These are phyloP conservation scores for Acleris literana DNA, from an alignment of 2,888 invertebrate species.

Conservation along the genomic window DNA sequence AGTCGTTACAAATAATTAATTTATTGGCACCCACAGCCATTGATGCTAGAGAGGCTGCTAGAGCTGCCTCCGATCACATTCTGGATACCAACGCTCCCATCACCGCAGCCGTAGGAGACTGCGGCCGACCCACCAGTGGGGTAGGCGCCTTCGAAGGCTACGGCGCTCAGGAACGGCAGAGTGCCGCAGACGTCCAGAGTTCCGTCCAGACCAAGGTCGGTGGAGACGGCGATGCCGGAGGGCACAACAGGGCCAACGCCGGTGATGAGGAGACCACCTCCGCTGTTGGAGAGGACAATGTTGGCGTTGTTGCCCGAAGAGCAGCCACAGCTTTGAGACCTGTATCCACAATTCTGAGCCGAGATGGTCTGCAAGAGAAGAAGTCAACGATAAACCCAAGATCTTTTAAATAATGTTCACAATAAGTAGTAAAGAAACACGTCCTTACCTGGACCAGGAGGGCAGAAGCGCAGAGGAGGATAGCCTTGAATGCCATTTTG, in stretches of 20 bases:
- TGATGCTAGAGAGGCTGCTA: neutral
- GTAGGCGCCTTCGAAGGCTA: slow-evolving; percentile 44
- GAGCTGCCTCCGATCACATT: neutral
- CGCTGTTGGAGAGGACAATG: slow-evolving; percentile 17
- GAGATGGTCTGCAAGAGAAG: neutral
- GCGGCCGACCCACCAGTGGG: slow-evolving; percentile 42
- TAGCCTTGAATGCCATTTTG: slow-evolving; percentile 10
- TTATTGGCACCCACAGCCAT: neutral
- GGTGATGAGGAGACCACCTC: slow-evolving; percentile 11
- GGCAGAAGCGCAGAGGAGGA: slow-evolving; percentile 31
- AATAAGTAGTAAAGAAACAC: too few relatives aligned
- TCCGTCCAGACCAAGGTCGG: slow-evolving; percentile 20
- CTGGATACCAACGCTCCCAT: slow-evolving; percentile 11
- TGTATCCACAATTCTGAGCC: neutral
- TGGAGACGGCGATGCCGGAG: slow-evolving; percentile 48
- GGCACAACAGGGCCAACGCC: slow-evolving; percentile 22
- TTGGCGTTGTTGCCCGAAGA: too few relatives aligned
- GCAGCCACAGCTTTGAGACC: neutral
- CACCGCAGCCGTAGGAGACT: slow-evolving; percentile 39
- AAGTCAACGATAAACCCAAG: too few relatives aligned
- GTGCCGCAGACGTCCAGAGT: slow-evolving; percentile 40
- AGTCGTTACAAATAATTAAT: neutral
- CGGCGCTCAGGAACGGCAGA: slow-evolving; percentile 47
- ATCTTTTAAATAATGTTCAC: neutral
- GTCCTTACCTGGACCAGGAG: slow-evolving; percentile 13